phyloP scores from a whole-genome alignment of 2,113 vertebrate species.

The Meriones unguiculatus region DNA sequence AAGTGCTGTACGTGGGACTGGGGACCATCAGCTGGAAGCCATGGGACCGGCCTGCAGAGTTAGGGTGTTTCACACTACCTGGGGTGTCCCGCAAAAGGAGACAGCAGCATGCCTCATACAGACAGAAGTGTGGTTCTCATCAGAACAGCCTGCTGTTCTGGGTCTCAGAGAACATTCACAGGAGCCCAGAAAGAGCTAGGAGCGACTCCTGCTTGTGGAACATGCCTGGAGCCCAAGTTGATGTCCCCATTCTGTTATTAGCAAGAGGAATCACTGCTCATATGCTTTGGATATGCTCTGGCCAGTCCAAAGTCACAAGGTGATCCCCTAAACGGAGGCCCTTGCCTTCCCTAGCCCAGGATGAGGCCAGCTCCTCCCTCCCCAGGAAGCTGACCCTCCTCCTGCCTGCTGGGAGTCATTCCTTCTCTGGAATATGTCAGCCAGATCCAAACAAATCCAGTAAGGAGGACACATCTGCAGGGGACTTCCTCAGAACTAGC shows the following conservation, averaged over 20 bases:
- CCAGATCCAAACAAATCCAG: neutral
- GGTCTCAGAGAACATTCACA: neutral
- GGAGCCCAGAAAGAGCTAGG: neutral
- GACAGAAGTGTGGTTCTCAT: neutral
- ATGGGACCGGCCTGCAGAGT: neutral
- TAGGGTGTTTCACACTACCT: neutral
- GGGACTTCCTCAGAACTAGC: neutral
- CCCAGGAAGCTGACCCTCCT: neutral
- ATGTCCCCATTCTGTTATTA: neutral
- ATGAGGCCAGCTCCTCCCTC: neutral
- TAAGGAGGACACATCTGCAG: conserved; percentile 28
- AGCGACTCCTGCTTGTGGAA: neutral
- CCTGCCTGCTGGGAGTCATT: neutral
- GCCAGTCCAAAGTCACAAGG: neutral
- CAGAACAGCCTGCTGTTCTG: no score
- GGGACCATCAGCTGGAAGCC: neutral
- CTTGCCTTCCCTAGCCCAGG: neutral
- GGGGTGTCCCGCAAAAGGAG: neutral
- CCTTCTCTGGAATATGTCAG: neutral
- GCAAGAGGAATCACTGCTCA: neutral
- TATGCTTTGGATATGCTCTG: no score
- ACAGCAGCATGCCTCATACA: neutral
- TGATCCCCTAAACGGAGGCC: no score
- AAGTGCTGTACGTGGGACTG: neutral
- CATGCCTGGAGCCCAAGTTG: neutral